These are phyloP conservation scores for Drosophila ogumai DNA, from an alignment of 1,140 invertebrate species.

Conservation along the genomic window DNA sequence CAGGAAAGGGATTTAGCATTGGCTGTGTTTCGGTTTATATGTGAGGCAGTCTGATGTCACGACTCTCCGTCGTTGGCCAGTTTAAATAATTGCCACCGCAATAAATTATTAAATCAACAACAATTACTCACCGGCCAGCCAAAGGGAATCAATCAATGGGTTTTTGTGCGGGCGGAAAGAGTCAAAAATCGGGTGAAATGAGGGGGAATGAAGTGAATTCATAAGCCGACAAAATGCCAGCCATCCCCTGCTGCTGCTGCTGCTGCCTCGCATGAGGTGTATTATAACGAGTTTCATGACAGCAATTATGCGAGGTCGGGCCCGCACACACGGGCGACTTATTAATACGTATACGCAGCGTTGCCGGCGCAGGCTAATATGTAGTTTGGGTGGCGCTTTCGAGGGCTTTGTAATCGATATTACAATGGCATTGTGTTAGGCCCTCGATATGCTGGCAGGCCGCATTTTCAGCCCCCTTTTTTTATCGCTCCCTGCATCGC, in stretches of 20 bases:
- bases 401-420: slow-evolving; percentile 78
- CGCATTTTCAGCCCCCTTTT: slow-evolving; percentile 20
- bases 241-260: neutral
- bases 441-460: slow-evolving; percentile 41
- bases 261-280: slow-evolving; percentile 24
- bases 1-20: slow-evolving; percentile 58
- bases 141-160: slow-evolving; percentile 71
- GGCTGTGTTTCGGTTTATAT: slow-evolving; percentile 47
- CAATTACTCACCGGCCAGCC: slow-evolving; percentile 68
- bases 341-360: slow-evolving; percentile 61
- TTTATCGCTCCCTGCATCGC: slow-evolving; percentile 65
- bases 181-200: slow-evolving; percentile 28
- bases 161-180: slow-evolving; percentile 21
- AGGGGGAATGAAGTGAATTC: slow-evolving; percentile 28
- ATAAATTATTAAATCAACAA: slow-evolving; percentile 82
- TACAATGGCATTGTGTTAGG: slow-evolving; percentile 75
- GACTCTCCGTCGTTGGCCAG: slow-evolving; percentile 14
- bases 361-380: slow-evolving; percentile 38
- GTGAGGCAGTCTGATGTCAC: slow-evolving; percentile 59
- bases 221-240: slow-evolving; percentile 45
- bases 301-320: slow-evolving; percentile 67
- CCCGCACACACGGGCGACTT: slow-evolving; percentile 10
- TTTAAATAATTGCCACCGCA: slow-evolving; percentile 74
- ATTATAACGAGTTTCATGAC: slow-evolving; percentile 76
- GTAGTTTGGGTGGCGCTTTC: slow-evolving; percentile 44